Evolutionary conservation across 2,797 vertebrate species (phyloP).

Genomic region (Macroramphosus scolopax): DNA sequence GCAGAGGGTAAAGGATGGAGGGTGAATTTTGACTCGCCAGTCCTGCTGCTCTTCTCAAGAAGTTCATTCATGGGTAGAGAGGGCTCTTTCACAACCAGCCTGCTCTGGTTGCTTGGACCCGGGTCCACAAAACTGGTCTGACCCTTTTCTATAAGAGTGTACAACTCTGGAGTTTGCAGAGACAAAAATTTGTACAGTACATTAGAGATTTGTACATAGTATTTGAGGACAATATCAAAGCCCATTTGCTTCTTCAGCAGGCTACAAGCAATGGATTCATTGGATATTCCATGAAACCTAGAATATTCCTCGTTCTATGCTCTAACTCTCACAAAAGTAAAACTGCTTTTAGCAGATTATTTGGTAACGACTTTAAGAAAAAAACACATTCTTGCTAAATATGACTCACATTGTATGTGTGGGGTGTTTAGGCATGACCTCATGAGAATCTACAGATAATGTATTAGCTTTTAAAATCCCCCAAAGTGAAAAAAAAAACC

Average conservation of each 20-base stretch:
- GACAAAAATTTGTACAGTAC: not conserved
- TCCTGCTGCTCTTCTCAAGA: conserved; percentile 73
- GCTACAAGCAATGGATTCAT: too few relatives aligned
- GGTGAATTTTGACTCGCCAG: conserved; percentile 67
- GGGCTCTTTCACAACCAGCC: conserved; percentile 67
- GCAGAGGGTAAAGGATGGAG: conserved; percentile 66
- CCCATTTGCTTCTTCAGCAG: not conserved
- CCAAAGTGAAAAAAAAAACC: not conserved
- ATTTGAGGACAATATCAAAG: not conserved
- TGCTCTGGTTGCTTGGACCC: conserved; percentile 67
- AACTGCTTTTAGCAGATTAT: too few relatives aligned
- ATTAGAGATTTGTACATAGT: not conserved
- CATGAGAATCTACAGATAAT: conserved; percentile 4
- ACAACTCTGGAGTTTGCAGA: conserved; percentile 64
- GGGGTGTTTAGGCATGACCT: not conserved
- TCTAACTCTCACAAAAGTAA: too few relatives aligned
- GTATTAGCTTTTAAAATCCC: conserved; percentile 1
- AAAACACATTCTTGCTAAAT: too few relatives aligned
- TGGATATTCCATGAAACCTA: too few relatives aligned
- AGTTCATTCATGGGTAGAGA: conserved; percentile 76
- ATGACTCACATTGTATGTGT: not conserved
- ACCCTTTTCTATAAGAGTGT: conserved; percentile 69
- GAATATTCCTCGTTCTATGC: too few relatives aligned
- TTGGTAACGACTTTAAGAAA: too few relatives aligned
- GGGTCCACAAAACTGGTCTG: conserved; percentile 57